A percentile compares a stretch with the other conserved stretches of the same genome.
These are phyloP conservation scores for Timema cristinae DNA, from an alignment of 2,888 invertebrate genomes.

Conservation along the genomic window DNA sequence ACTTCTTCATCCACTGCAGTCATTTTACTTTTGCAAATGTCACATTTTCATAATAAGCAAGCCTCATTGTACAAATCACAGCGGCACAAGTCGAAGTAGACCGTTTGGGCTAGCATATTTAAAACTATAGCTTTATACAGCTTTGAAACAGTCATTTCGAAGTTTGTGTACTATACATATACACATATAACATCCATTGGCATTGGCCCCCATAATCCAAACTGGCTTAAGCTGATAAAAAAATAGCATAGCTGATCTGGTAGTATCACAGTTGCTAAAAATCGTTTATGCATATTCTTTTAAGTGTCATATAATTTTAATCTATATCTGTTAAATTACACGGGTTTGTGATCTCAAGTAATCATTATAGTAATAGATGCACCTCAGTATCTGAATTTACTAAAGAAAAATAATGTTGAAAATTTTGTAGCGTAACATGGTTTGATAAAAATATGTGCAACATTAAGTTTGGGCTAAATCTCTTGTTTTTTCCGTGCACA, in stretches of 20 bases:
- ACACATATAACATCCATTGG: background rate
- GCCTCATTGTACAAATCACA: constrained; percentile 2
- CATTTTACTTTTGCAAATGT: background rate
- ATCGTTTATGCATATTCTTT: background rate
- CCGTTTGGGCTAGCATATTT: background rate
- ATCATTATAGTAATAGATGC: no score
- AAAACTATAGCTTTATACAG: background rate
- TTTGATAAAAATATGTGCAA: no score
- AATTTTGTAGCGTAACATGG: no score
- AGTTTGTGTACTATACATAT: background rate
- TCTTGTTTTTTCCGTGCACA: no score
- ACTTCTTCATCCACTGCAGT: background rate
- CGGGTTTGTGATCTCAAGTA: no score
- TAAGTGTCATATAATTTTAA: no score
- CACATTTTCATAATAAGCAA: background rate
- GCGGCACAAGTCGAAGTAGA: background rate
- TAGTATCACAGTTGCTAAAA: background rate
- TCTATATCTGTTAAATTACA: no score
- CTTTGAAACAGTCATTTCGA: background rate
- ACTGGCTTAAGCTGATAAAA: background rate
- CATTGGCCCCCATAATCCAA: background rate
- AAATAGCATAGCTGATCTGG: background rate
- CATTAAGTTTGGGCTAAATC: no score
- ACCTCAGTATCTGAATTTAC: no score
- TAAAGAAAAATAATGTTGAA: no score